Evolutionary conservation across 2,113 vertebrate genomes (phyloP).

Genomic region (Pelecanus crispus): DNA sequence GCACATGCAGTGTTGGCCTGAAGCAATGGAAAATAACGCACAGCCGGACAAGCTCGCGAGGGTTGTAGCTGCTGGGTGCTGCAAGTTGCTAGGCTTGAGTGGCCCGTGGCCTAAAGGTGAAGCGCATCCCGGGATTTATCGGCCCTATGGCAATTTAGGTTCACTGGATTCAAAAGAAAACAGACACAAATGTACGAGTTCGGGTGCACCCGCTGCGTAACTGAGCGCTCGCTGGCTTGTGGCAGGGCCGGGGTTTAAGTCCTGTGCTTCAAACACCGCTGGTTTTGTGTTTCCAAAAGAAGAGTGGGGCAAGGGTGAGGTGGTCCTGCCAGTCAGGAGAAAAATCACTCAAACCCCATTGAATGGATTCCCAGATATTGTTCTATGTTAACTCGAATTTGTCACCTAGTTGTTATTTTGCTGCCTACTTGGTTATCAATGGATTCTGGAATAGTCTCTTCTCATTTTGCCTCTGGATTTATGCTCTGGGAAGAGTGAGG

Average conservation of each 20-base stretch:
- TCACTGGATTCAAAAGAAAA: not conserved
- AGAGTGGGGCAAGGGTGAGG: not conserved
- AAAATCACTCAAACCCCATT: not conserved
- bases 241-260: too few relatives aligned
- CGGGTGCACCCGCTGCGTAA: fast-evolving
- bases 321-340: not conserved
- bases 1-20: fast-evolving
- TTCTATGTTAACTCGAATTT: not conserved
- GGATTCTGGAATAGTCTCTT: not conserved
- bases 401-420: not conserved
- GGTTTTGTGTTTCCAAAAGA: not conserved
- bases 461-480: not conserved
- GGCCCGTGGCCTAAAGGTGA: not conserved
- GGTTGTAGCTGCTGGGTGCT: not conserved
- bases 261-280: not conserved
- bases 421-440: not conserved
- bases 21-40: fast-evolving
- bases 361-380: not conserved
- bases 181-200: not conserved
- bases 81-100: not conserved
- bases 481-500: not conserved
- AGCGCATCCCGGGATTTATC: fast-evolving
- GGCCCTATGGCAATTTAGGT: not conserved
- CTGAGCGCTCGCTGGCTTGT: fast-evolving
- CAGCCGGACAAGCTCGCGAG: not conserved